Evolutionary conservation across 2,113 vertebrate species (phyloP).

Genomic region (Ornithorhynchus anatinus): DNA sequence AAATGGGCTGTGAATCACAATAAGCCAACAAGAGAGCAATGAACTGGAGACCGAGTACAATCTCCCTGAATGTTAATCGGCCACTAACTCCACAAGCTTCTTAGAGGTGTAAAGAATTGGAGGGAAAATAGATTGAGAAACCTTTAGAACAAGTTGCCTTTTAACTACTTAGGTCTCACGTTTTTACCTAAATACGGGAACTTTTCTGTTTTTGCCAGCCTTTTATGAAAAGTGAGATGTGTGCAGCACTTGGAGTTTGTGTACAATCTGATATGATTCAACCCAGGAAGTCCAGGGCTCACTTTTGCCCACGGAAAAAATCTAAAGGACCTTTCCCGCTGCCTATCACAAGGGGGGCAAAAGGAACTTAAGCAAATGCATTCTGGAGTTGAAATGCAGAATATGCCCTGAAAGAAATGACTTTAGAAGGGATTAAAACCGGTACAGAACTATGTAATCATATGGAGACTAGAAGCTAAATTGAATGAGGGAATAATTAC

Average conservation of each 20-base stretch:
- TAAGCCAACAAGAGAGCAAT: slow-evolving; percentile 68
- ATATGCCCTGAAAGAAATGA: not conserved
- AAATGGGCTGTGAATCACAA: slow-evolving; percentile 68
- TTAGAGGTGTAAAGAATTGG: slow-evolving; percentile 65
- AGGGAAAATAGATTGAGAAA: slow-evolving; percentile 61
- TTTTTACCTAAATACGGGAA: slow-evolving; percentile 57
- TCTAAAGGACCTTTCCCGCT: slow-evolving; percentile 11
- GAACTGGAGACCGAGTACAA: slow-evolving; percentile 61
- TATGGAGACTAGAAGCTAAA: too few relatives aligned
- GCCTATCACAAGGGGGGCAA: slow-evolving; percentile 4
- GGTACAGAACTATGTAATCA: too few relatives aligned
- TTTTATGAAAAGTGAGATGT: not conserved
- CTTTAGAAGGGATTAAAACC: not conserved
- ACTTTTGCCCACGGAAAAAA: too few relatives aligned
- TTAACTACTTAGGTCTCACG: slow-evolving; percentile 51
- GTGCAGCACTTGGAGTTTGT: not conserved
- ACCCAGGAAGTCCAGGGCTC: not conserved
- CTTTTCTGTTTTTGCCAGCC: not conserved
- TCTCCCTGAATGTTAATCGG: slow-evolving; percentile 64
- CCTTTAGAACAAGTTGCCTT: slow-evolving; percentile 51
- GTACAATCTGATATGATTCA: not conserved
- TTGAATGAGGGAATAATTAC: too few relatives aligned
- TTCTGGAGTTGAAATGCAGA: not conserved
- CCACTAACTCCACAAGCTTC: slow-evolving; percentile 65
- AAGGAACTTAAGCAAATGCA: not conserved